A percentile compares a stretch with the other conserved stretches of the same genome.
These are phyloP conservation scores for Serilophus lunatus DNA, from an alignment of 2,113 vertebrate genomes.

Conservation along the genomic window DNA sequence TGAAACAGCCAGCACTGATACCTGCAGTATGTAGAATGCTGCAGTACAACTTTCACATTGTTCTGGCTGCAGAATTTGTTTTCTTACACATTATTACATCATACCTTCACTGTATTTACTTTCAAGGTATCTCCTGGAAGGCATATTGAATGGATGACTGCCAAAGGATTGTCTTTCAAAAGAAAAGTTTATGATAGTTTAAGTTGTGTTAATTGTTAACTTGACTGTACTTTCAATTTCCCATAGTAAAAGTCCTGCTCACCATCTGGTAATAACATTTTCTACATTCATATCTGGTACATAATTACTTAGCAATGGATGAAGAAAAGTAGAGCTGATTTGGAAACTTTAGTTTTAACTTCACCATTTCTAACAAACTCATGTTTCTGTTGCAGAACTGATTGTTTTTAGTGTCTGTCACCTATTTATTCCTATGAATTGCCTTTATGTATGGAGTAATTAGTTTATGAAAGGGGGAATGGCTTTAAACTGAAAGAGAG, in stretches of 20 bases:
- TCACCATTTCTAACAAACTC: not conserved
- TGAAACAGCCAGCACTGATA: not conserved
- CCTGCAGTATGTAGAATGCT: not conserved
- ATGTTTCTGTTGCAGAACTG: not conserved
- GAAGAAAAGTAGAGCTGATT: not conserved
- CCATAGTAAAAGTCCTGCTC: not conserved
- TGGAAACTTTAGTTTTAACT: not conserved
- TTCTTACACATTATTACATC: not conserved
- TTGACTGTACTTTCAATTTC: not conserved
- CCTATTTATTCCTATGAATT: not conserved
- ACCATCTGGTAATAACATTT: not conserved
- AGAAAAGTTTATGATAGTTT: not conserved
- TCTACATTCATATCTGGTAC: not conserved
- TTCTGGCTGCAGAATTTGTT: not conserved
- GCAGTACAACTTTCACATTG: rapidly evolving
- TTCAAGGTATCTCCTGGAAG: not conserved
- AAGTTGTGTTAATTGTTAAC: not conserved
- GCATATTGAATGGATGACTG: not conserved
- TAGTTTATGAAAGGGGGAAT: not conserved
- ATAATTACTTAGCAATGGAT: not conserved
- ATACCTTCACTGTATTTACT: not conserved
- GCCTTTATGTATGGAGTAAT: not conserved
- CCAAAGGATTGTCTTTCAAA: not conserved
- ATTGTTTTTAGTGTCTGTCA: not conserved
- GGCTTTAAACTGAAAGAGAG: not conserved